Base-by-base conservation (phyloP, 2,797 vertebrate genomes). In the Malurus splendens region DNA sequence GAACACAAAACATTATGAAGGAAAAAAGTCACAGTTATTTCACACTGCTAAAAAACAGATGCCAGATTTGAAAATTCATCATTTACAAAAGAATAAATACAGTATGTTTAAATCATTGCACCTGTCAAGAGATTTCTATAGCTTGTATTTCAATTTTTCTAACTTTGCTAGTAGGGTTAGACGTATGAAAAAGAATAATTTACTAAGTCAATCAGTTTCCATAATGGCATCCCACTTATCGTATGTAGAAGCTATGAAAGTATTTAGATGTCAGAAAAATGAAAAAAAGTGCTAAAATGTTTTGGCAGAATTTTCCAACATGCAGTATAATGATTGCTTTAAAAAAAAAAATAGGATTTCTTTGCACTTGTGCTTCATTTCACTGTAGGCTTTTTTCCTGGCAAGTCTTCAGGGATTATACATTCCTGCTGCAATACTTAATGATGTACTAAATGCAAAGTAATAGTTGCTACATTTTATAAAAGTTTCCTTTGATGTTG, bases 111-210 rank as follows among this genome's bases (percentile, higher is more conserved):
- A 94, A 92, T 94, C 90, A 95, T 66, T 94, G 85, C 94, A 95
- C 93, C 93, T 95, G 94, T 96, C 95, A 96, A 94, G 93, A 82
- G 86, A 93, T 94, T 95, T 95, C 92, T 96, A 95, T 93, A 94
- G 93, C 81, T 92, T 83, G 80, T 93, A 90, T 73, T 95, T 86
- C 90, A 87, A 86, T 92, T 94, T 94, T 77, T 93, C 85, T 90
- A 91, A 95, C 82, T 93, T 96, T 77, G 42, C 93, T 89, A 57
- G 87, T 79, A 67, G 67, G 89, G 90, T 92, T 91, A 94, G 89
- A 94, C 2, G 10, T 65, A 89, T 82, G 93, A 94, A 91, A 96
- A 94, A 96, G 91, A 94, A 93, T 92, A 91, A 95, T 90, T 86
- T 94, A 88, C 92, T 91, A 94, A 95, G 91, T 95, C 94, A 95